phyloP scores from a whole-genome alignment of 1,140 invertebrate species.

The Batillaria attramentaria region DNA sequence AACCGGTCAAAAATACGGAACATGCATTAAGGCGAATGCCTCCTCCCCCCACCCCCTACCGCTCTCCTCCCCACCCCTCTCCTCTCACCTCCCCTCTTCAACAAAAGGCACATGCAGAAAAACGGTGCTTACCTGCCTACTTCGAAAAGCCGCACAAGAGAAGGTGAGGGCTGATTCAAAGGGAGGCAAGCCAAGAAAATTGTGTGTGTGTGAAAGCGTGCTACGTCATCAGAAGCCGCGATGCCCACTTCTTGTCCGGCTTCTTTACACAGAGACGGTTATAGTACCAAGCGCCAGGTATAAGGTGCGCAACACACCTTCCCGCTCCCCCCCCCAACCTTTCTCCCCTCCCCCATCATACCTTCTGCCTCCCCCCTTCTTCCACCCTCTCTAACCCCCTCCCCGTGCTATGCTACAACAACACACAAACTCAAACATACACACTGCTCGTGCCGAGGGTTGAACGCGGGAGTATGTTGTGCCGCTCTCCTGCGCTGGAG shows the following conservation, averaged over 20 bases:
- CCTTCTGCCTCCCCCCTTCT: not conserved
- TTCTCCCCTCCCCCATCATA: not conserved
- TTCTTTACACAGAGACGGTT: not conserved
- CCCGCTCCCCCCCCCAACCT: not conserved
- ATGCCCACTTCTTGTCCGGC: not conserved
- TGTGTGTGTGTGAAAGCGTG: not conserved
- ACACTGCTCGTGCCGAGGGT: no score
- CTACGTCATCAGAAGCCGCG: not conserved
- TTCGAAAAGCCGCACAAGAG: not conserved
- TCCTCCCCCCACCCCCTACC: no score
- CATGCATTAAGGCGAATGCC: no score
- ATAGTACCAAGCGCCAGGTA: not conserved
- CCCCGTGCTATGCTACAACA: not conserved
- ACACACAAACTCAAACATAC: no score
- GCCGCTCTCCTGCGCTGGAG: no score
- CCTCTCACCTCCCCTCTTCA: no score
- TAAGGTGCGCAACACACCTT: not conserved
- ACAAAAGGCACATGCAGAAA: not conserved
- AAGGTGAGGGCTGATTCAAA: not conserved
- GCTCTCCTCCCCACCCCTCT: no score
- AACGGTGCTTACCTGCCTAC: slow-evolving; percentile 6
- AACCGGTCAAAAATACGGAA: no score
- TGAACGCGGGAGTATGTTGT: no score
- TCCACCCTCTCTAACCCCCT: not conserved
- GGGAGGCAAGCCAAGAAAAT: not conserved